These are phyloP conservation scores for Oxyteleia sp. DNA, from an alignment of 2,888 invertebrate species.

Conservation along the genomic window DNA sequence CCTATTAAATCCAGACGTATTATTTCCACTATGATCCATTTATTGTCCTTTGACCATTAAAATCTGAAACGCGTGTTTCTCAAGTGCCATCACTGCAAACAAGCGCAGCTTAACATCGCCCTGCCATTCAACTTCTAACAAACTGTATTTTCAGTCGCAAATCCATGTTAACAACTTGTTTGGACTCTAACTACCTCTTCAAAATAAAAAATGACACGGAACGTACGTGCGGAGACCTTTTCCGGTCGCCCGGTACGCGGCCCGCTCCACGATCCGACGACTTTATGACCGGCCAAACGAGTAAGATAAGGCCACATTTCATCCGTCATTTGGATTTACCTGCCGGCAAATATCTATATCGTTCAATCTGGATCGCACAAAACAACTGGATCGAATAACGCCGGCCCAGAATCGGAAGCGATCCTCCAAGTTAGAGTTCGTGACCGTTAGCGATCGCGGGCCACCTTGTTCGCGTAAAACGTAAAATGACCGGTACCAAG, in stretches of 20 bases:
- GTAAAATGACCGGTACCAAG: constrained; percentile 60
- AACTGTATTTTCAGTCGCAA: constrained; percentile 75
- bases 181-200: constrained; percentile 78
- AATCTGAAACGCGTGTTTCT: too few relatives aligned
- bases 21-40: too few relatives aligned
- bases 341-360: constrained; percentile 62
- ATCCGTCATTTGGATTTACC: constrained; percentile 61
- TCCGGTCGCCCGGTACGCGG: constrained; percentile 70
- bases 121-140: too few relatives aligned
- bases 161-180: constrained; percentile 81
- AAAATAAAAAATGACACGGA: constrained; percentile 82
- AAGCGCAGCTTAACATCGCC: too few relatives aligned
- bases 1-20: too few relatives aligned
- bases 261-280: constrained; percentile 53
- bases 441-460: constrained; percentile 49
- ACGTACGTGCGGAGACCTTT: constrained; percentile 82
- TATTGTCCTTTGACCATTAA: too few relatives aligned
- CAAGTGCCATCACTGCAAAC: too few relatives aligned
- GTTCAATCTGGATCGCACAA: constrained; percentile 27
- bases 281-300: constrained; percentile 82
- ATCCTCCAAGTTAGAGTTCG: constrained; percentile 25
- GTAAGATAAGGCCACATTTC: constrained; percentile 76
- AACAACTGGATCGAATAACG: constrained; percentile 77
- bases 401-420: constrained; percentile 48
- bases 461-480: constrained; percentile 30